Base-by-base conservation (phyloP, 1,140 invertebrate species). In the Ips typographus region DNA sequence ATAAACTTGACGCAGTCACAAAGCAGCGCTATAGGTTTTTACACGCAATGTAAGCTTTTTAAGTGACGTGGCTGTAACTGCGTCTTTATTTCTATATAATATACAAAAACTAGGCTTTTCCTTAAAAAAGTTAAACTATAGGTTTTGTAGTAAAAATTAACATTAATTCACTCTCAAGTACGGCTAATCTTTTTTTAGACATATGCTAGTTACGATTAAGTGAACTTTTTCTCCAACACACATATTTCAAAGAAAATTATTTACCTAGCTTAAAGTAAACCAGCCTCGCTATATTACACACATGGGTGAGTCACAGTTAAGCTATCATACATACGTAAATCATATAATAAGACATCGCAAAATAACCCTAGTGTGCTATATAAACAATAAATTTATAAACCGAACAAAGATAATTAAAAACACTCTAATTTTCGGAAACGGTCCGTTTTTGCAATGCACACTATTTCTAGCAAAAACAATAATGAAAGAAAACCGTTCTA, bases 51-150 rank as follows among this genome's bases (percentile, higher is more conserved):
- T 22, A 22, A 22, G 22, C 22, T 22, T 22, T 22, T 22, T 22
- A 22, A 22, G 22, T 22, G 22, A 22, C 22, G 22, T 22, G 22
- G 22, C 22, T 22, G 22, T 64, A 64, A 64, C 61, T 64, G 58
- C 41, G 40, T 52, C 5, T 47, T 52, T 47, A 70, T 44, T 71
- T 70, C 70, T 79, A 76, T 78, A 80, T 76, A 80, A 80, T 79
- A 77, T 80, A 80, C 78, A 80, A 80, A 80, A 80, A 75, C 76
- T 79, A 78, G 22, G 22, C 22, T 22, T 75, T 71, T 77, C 78
- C 59, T 62, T 55, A 78, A 76, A 78, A 78, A 77, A 76, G 76
- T 78, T 76, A 78, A 72, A 58, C 66, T 69, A 70, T 53, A 42
- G 63, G 42, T 72, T 71, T 52, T 70, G 38, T 60, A 58, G 69